Evolutionary conservation across 2,888 invertebrate species (phyloP).

Genomic region (Lasius platythorax): DNA sequence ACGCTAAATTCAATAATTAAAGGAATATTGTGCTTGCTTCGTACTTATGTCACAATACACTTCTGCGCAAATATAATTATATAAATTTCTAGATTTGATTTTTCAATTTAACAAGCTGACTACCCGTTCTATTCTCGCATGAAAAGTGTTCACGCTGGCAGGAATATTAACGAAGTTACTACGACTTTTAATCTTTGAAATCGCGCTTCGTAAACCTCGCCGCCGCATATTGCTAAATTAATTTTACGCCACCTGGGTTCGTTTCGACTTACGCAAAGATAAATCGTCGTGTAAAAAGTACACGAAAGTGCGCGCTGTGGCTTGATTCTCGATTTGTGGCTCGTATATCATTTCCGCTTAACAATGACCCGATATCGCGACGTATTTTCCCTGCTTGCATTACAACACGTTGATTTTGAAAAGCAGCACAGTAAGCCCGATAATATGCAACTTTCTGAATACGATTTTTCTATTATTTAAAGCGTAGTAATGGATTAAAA

Average conservation of each 20-base stretch:
- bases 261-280: constrained; percentile 48
- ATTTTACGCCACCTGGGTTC: constrained; percentile 54
- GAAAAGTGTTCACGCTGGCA: not conserved
- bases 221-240: constrained; percentile 61
- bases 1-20: not conserved
- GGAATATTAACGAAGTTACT: constrained; percentile 30
- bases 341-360: constrained; percentile 17
- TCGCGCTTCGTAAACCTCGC: constrained; percentile 50
- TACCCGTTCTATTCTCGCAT: not conserved
- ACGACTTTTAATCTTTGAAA: constrained; percentile 46
- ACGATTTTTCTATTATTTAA: constrained; percentile 8
- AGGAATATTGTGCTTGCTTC: not conserved
- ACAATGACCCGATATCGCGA: constrained; percentile 4
- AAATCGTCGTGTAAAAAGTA: constrained; percentile 51
- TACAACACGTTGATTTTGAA: constrained; percentile 19
- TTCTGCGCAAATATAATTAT: not conserved
- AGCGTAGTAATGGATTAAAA: not conserved
- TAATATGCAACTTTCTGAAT: not conserved
- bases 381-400: not conserved
- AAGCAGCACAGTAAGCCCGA: not conserved
- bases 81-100: not conserved
- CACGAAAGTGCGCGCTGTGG: not conserved
- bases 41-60: not conserved
- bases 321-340: constrained; percentile 31
- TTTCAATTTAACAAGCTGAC: not conserved